Evolutionary conservation across 1,140 invertebrate genomes (phyloP), one percentile per base, ranked within the genome.

Genomic region (Kradibia gibbosae): DNA sequence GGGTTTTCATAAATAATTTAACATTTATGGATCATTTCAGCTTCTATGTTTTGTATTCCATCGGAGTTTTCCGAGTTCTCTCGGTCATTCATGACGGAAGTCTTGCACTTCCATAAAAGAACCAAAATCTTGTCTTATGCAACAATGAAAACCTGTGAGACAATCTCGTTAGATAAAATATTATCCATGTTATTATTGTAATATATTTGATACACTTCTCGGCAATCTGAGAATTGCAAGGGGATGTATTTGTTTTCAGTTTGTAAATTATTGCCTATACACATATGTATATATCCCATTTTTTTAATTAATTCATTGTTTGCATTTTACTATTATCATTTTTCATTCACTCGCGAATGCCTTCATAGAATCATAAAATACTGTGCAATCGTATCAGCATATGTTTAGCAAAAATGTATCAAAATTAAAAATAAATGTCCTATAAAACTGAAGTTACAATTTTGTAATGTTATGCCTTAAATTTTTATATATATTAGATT

Each of bases 131-230:
- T n/a, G n/a, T 0, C 65, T 90, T 89, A 85, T 85, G 87, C 85
- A 91, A 90, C 53, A 82, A 89, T 87, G 89, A 91, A 91, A 91
- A 88, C 84, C 87, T 55, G 55, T n/a, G 36, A 17, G 25, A 67
- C 28, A 50, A 78, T 17, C 60, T 55, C 13, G 42, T 80, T 84
- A 73, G 86, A 80, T 83, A 82, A 89, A 89, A 85, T 88, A 87
- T 88, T 85, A 77, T 83, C 83, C 82, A 71, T 28, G 8, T 53
- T 0, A 53, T 60, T 34, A 53, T 53, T 67, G 1, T 7, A 17
- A 67, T 39, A 39, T 67, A 39, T 67, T 62, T 62, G 8, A 11
- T 15, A 28, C 11, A 42, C 20, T 45, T 0, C 17, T 70, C 65
- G 34, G 20, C 15, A 11, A 70, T 39, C 3, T 45, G 22, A 8